phyloP scores from a whole-genome alignment of 2,888 invertebrate species.

The Phaonia tiefii region DNA sequence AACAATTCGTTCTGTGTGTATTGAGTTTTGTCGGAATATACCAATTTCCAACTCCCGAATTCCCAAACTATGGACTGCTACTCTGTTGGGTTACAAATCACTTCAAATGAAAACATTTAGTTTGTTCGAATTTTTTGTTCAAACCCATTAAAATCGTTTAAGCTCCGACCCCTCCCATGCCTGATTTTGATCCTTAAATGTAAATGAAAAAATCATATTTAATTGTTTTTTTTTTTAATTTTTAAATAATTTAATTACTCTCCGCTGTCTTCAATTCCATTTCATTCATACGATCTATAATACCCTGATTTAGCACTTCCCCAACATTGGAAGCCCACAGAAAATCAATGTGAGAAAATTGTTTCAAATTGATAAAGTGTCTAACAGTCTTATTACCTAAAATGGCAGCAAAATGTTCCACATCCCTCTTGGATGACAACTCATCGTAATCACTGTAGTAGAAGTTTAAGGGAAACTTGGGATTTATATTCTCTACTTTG shows the following conservation, averaged over 20 bases:
- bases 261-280: neutral
- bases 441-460: constrained; percentile 28
- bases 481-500: neutral
- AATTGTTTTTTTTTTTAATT: neutral
- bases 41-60: too few species aligned
- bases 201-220: neutral
- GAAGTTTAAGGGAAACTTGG: neutral
- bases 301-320: neutral
- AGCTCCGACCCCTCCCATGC: too few species aligned
- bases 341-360: constrained; percentile 25
- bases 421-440: neutral
- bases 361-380: neutral
- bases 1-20: too few species aligned
- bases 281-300: neutral
- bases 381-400: neutral
- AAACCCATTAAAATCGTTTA: too few species aligned
- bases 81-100: too few species aligned
- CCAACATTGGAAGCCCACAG: neutral
- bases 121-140: too few species aligned
- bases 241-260: too few species aligned
- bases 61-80: too few species aligned
- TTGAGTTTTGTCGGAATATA: too few species aligned
- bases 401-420: neutral
- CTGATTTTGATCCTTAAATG: neutral
- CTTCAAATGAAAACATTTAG: too few species aligned